Percentiles rank a stretch among this genome's conserved stretches.
Evolutionary conservation across 1,140 invertebrate genomes (phyloP).

Genomic region (Scaptomyza montana): DNA sequence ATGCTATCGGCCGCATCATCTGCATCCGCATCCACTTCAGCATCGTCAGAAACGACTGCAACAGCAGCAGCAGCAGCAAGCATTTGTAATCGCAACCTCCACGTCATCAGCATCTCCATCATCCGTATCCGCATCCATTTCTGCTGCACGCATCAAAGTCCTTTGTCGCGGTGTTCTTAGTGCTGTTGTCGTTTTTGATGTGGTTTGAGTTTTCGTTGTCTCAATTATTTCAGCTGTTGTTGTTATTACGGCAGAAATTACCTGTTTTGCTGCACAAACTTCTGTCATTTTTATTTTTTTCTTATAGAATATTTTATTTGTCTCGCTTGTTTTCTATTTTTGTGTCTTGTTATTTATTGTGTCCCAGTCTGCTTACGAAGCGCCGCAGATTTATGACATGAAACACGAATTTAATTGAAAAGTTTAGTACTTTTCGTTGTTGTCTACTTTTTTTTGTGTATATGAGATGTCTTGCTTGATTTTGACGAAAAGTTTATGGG

Average conservation of each 20-base stretch:
- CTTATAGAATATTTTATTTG: conserved; percentile 26
- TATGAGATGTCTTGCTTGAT: neutral
- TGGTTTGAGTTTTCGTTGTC: neutral
- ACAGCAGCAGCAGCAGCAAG: neutral
- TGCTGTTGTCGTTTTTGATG: conserved; percentile 31
- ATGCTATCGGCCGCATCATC: conserved; percentile 73
- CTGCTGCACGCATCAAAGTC: conserved; percentile 63
- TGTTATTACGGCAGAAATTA: conserved; percentile 35
- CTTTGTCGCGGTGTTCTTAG: conserved; percentile 52
- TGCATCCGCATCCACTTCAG: conserved; percentile 19
- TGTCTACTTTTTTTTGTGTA: neutral
- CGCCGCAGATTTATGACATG: conserved; percentile 45
- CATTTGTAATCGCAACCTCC: conserved; percentile 16
- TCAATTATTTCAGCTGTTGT: conserved; percentile 33
- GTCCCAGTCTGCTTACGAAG: conserved; percentile 10
- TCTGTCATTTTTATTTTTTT: conserved; percentile 50
- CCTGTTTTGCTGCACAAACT: conserved; percentile 50
- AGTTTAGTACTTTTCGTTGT: conserved; percentile 30
- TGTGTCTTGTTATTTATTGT: conserved; percentile 5
- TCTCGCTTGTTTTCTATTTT: conserved; percentile 23
- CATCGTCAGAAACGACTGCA: conserved; percentile 24
- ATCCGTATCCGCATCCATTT: conserved; percentile 68
- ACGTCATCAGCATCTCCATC: conserved; percentile 50
- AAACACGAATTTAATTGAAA: conserved; percentile 58
- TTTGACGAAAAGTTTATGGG: conserved; percentile 21